These are phyloP conservation scores for Chrysoperla carnea DNA, from an alignment of 1,140 invertebrate genomes.

Conservation along the genomic window DNA sequence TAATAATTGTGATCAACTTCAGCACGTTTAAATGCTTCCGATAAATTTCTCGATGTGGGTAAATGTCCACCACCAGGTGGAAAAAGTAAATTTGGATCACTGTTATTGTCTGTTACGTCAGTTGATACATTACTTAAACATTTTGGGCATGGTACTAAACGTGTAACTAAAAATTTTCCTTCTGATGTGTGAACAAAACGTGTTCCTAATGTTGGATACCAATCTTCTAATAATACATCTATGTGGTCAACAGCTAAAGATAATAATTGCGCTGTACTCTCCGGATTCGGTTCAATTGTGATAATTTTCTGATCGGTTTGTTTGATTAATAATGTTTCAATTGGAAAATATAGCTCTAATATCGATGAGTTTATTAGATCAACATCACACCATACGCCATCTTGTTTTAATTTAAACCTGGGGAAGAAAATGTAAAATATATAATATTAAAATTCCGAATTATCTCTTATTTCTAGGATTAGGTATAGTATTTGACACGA, in stretches of 20 bases:
- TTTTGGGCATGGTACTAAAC: constrained; percentile 82
- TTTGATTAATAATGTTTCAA: constrained; percentile 53
- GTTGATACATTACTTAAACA: constrained; percentile 36
- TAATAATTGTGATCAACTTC: constrained; percentile 13
- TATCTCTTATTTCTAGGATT: no score
- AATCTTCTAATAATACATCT: constrained; percentile 92
- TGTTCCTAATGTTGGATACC: constrained; percentile 85
- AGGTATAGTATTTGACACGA: no score
- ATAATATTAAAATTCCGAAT: no score
- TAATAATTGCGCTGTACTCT: constrained; percentile 68
- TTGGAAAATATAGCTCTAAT: constrained; percentile 75
- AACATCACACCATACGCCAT: constrained; percentile 69
- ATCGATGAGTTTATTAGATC: constrained; percentile 68
- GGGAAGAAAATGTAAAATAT: constrained; percentile 22
- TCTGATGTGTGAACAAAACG: constrained; percentile 95
- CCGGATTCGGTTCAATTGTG: constrained; percentile 28
- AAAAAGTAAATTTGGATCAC: no score
- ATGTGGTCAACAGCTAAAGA: constrained; percentile 91
- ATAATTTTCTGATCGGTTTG: constrained; percentile 31
- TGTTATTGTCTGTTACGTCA: constrained; percentile 6
- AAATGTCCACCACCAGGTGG: constrained; percentile 1
- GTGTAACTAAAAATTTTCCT: constrained; percentile 84
- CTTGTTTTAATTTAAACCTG: constrained; percentile 57
- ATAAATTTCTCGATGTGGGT: not conserved
- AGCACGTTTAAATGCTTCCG: constrained; percentile 10